Evolutionary conservation across 2,113 vertebrate genomes (phyloP), one percentile per base, ranked within the genome.

Genomic region (Rhinolophus sinicus): DNA sequence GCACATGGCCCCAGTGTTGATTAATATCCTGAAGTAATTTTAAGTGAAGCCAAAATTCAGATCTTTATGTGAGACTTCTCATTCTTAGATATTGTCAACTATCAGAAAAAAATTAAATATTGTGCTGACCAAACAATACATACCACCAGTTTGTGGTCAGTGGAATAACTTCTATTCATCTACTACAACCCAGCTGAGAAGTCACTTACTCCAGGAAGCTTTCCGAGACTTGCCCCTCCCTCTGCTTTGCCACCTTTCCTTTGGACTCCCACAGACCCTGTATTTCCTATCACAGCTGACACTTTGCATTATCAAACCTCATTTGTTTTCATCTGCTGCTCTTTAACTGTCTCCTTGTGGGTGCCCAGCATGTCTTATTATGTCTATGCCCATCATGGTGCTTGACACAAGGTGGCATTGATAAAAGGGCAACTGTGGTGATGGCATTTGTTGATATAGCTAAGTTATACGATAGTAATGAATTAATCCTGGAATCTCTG

Each of bases 1-100:
- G 75, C 16, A 50, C 5, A 1, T 4, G 24, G 44, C 15, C 26
- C 67, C 38, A 3, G 26, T n/a, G 33, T 14, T 35, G 16, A 54
- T 12, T 6, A 1, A 65, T 52, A 82, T 5, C 38, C 54, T 40
- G 52, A 26, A 70, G 82, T 44, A 38, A 58, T 58, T 70, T 73
- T 19, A 62, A 97, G 24, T 4, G 14, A 96, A 94, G n/a, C 47
- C 58, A 75, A 50, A 62, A 80, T 56, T 26, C 56, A 75, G 76
- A 87, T n/a, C 60, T 80, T 24, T 33, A 47, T 64, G 21, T 28
- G 38, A 82, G 52, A 50, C 19, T 82, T 65, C 7, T 78, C 3
- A 0, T 88, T 78, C 90, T 54, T 33, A 87, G 82, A 40, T 82
- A 72, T 56, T n/a, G 30, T 8, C 24, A 60, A 33, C 50, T 73